Evolutionary conservation across 2,113 vertebrate species (phyloP), one percentile per base, ranked within the genome.

Genomic region (Sphaerodactylus townsendi): DNA sequence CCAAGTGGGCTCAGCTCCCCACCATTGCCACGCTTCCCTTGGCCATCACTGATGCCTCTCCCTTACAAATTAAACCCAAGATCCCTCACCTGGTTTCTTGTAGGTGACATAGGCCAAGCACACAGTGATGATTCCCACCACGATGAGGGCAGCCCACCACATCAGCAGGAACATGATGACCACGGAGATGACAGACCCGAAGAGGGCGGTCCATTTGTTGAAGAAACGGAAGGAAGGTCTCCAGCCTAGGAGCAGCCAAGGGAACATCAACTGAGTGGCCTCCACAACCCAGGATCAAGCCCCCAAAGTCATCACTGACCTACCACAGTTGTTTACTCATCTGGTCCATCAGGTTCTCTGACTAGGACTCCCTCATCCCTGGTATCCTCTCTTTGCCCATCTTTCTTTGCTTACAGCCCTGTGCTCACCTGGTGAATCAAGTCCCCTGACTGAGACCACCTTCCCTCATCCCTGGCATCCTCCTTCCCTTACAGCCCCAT

Each of bases 151-250:
- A 0, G 94, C 93, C 96, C 94, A 95, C 96, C 96, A 97, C 11
- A 91, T 96, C 9, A 97, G 93, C 71, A 97, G 83, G 90, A 97
- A 97, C 96, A 96, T 96, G 81, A 96, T 94, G 44, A 96, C 89
- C 23, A 96, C 90, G 2, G 93, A 96, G 74, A 95, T 77, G n/a
- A 95, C 81, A 1, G 95, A 93, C 0, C 95, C 96, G 59, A 96
- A 94, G 79, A 96, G 84, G 50, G 95, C 94, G 0, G 92, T 93
- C 96, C 96, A 97, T 79, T 89, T 93, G 62, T 79, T 96, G 92
- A 95, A 97, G 87, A 93, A 96, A 35, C 89, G 91, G 78, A 96
- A 97, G 0, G 94, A 94, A 0, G 95, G 95, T 53, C 94, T 93
- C 96, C 96, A 97, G 4, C 95, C 96, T 96, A 33, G 33, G 70